Evolutionary conservation across 2,888 invertebrate species (phyloP), one percentile per base, ranked within the genome.

Genomic region (Siphlonurus alternatus): DNA sequence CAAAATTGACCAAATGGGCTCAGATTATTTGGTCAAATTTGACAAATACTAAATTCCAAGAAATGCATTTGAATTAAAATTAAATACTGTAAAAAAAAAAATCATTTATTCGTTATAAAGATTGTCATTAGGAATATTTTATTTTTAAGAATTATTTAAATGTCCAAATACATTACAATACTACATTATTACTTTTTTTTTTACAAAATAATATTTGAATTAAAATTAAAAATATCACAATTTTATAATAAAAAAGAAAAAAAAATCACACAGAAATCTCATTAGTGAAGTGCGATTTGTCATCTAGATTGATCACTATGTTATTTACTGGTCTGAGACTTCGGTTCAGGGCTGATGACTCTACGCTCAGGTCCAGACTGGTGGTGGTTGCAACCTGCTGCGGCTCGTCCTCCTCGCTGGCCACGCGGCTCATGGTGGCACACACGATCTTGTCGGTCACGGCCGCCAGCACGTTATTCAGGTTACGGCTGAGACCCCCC

Each of bases 381-480:
- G 38, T 38, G 5, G 5, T 15, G 15, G 5, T 5, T 10, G 5
- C 15, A 10, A 38, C 15, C 7, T n/a, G 7, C 56, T n/a, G 7
- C 7, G 19, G 7, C 7, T 20, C 19, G 56, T 56, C 56, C n/a
- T n/a, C 19, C 5, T 20, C n/a, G n/a, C n/a, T n/a, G n/a, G 7
- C 56, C 7, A 10, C 56, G 7, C n/a, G 7, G 20, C 56, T 56
- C 56, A 56, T 56, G 56, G 56, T 22, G 5, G 56, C 56, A 20
- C 56, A 56, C n/a, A 56, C 56, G n/a, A 56, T 56, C n/a, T 56
- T 56, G n/a, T 56, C 56, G 7, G 56, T 56, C n/a, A 56, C 56
- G 7, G 56, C 56, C 5, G 56, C 56, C 5, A 56, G n/a, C n/a
- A 56, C 56, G 20, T 56, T 56, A 22, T 56, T 56, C n/a, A 56